Percentiles rank a stretch among this genome's conserved stretches.
These are phyloP conservation scores for Andrena hattorfiana DNA, from an alignment of 2,888 invertebrate genomes.

Conservation along the genomic window DNA sequence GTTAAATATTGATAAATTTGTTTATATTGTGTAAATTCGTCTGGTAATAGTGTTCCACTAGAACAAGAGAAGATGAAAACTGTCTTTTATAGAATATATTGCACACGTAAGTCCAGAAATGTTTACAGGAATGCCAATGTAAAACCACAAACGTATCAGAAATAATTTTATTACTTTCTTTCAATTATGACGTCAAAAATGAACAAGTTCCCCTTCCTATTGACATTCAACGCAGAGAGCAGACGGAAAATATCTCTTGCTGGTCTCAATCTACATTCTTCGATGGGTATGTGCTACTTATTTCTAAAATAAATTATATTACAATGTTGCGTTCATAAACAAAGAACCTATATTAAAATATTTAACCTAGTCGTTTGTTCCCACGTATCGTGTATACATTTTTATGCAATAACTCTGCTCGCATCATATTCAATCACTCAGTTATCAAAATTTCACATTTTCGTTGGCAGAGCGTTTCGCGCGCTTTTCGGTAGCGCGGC, in stretches of 20 bases:
- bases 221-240: not conserved
- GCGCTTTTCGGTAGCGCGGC: not conserved
- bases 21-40: not conserved
- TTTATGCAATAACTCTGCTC: not conserved
- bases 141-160: slow-evolving; percentile 19
- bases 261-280: not conserved
- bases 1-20: not conserved
- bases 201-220: not conserved
- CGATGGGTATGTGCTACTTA: not conserved
- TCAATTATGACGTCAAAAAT: not conserved
- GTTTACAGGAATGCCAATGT: not conserved
- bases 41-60: not conserved
- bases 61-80: not conserved
- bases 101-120: no score
- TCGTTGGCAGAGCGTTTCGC: not conserved
- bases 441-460: not conserved
- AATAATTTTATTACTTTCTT: slow-evolving; percentile 36
- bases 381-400: not conserved
- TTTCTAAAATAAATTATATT: slow-evolving; percentile 26
- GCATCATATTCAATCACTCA: not conserved
- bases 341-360: slow-evolving; percentile 15
- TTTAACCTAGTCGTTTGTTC: slow-evolving; percentile 3
- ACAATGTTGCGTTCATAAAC: not conserved
- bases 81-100: no score
- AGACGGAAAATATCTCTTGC: not conserved